A percentile compares a stretch with the other conserved stretches of the same genome.
Conservation (phyloP, 2,888 invertebrate genomes). For the Synanthedon tipuliformis region DNA sequence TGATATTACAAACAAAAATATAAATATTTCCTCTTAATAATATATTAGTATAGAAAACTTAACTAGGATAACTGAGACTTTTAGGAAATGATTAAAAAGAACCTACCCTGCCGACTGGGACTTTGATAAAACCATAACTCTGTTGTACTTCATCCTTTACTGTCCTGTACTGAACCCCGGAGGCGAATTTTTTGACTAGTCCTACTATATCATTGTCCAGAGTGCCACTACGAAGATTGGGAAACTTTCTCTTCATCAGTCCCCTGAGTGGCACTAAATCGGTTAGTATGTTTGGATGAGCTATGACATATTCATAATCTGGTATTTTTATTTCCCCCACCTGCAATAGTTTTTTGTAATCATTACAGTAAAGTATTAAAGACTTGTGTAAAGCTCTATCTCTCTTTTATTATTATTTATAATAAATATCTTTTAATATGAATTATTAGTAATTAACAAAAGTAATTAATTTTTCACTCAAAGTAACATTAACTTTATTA, state of each 20-base stretch:
- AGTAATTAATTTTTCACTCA: no score
- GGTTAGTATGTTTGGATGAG: constrained; percentile 83
- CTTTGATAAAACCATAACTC: constrained; percentile 76
- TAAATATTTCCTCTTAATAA: no score
- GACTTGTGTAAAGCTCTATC: neutral
- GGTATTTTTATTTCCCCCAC: constrained; percentile 74
- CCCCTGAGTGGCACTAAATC: constrained; percentile 83
- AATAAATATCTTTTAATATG: no score
- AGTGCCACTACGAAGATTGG: constrained; percentile 75
- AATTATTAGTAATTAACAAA: no score
- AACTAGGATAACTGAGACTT: no score
- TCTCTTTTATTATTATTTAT: no score
- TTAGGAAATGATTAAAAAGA: no score
- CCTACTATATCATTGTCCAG: constrained; percentile 73
- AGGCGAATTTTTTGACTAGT: constrained; percentile 73
- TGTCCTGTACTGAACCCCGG: constrained; percentile 78
- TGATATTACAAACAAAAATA: no score
- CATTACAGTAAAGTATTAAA: neutral
- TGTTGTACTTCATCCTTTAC: constrained; percentile 76
- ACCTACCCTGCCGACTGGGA: constrained; percentile 78
- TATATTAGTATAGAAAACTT: no score
- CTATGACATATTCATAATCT: constrained; percentile 81
- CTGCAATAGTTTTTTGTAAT: constrained; percentile 27
- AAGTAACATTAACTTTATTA: constrained; percentile 15
- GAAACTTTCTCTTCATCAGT: constrained; percentile 81